These are phyloP conservation scores for Tupaia chinensis DNA, from an alignment of 2,113 vertebrate genomes.

Conservation along the genomic window DNA sequence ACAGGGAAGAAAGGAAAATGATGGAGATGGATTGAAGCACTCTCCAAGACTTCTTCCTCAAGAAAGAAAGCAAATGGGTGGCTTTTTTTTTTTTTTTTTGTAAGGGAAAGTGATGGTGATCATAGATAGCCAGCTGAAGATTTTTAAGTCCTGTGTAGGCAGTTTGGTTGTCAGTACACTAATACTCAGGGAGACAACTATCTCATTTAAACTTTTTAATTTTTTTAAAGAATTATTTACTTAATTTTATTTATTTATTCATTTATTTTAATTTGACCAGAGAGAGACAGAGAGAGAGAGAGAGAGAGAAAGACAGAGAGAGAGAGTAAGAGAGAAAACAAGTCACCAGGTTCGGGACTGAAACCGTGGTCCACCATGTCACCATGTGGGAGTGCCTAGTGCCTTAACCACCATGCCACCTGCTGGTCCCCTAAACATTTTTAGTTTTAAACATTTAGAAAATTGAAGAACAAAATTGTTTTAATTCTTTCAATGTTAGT, in stretches of 20 bases:
- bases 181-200: background rate
- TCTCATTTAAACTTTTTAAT: background rate
- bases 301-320: no score
- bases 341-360: no score
- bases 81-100: background rate
- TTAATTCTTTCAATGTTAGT: background rate
- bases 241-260: no score
- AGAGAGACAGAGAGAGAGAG: no score
- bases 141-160: background rate
- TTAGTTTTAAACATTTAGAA: background rate
- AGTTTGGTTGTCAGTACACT: background rate
- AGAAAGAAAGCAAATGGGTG: background rate
- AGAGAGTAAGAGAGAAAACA: no score
- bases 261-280: no score
- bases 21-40: background rate
- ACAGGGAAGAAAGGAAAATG: background rate
- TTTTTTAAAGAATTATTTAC: no score
- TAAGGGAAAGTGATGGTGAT: background rate
- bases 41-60: background rate
- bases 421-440: no score
- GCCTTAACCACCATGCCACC: no score
- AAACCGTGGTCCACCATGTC: no score
- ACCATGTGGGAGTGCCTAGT: no score
- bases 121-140: background rate
- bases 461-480: background rate